Base-by-base conservation (phyloP, 1,140 invertebrate genomes). In the Lutraria rhynchaena region DNA sequence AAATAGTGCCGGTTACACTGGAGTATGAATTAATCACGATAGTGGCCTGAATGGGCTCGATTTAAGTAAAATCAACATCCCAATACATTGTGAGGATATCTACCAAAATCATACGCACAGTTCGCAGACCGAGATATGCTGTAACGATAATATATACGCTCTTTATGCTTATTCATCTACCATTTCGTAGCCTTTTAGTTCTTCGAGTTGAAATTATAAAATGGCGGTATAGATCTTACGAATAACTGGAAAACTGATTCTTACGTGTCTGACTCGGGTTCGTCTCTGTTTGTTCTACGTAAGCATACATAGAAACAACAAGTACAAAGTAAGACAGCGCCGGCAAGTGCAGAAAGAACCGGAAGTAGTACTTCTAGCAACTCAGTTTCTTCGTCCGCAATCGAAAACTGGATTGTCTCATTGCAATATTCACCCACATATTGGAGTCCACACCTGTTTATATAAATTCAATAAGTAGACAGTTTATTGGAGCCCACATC, bases 341-440 rank as follows among this genome's bases (percentile, higher is more conserved):
- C 60, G 19, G 60, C 60, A 44, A 63, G 33, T 22, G 35, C 60
- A 22, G 33, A 33, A n/a, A 63, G 17, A 22, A n/a, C 35, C 11
- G 60, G 60, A 17, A 63, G 1, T 22, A 63, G n/a, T 3, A 63
- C 35, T 0, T 5, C 3, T 22, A 63, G 24, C 1, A 41, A 41
- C 24, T 63, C n/a, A 2, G 37, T 35, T 1, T 44, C 35, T 24
- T 4, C 13, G n/a, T 9, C 9, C 17, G 7, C n/a, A n/a, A 35
- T 15, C 5, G 31, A 15, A 63, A 22, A 63, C 19, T 44, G 31
- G 24, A 63, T 22, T 3, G 17, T 22, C 13, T 63, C 60, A 5
- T 41, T 11, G 44, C 60, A 63, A 44, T 19, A 63, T 44, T 63
- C n/a, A 19, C 60, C 60, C 2, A 63, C 1, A n/a, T 63, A 63